Conservation (phyloP, 1,140 invertebrate genomes). For the Zaprionus vittiger region DNA sequence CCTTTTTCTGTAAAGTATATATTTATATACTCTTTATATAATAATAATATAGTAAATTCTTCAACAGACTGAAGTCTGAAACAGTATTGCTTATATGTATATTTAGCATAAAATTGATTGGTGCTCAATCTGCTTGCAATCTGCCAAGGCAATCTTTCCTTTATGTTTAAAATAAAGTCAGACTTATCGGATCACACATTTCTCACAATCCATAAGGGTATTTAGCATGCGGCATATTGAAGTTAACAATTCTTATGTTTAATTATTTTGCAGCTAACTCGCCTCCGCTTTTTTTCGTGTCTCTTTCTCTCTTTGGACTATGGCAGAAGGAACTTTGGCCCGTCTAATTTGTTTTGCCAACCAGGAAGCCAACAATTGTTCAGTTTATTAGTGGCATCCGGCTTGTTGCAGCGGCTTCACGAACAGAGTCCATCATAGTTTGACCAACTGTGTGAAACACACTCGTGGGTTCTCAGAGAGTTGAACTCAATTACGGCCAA, state of each 20-base stretch:
- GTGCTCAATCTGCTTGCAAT: too few species aligned
- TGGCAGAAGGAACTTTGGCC: neutral
- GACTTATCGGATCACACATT: too few species aligned
- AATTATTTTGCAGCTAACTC: conserved; percentile 23
- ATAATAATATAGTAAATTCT: too few species aligned
- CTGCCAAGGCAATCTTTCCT: too few species aligned
- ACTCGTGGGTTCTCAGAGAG: neutral
- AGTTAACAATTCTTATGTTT: neutral
- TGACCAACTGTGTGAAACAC: neutral
- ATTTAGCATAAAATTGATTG: too few species aligned
- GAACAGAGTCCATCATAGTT: neutral
- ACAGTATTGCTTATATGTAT: too few species aligned
- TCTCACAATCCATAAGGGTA: too few species aligned
- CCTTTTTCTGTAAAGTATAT: too few species aligned
- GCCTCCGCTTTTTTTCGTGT: too few species aligned
- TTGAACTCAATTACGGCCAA: neutral
- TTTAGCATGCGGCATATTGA: neutral
- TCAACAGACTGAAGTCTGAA: too few species aligned
- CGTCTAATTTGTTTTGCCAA: neutral
- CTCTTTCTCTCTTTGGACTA: neutral
- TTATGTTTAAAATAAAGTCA: too few species aligned
- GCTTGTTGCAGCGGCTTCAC: neutral
- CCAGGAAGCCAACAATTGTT: neutral
- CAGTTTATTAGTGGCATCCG: neutral
- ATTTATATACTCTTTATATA: too few species aligned